Base-by-base conservation (phyloP, 2,888 invertebrate genomes). In the Caenorhabditis imperialis region DNA sequence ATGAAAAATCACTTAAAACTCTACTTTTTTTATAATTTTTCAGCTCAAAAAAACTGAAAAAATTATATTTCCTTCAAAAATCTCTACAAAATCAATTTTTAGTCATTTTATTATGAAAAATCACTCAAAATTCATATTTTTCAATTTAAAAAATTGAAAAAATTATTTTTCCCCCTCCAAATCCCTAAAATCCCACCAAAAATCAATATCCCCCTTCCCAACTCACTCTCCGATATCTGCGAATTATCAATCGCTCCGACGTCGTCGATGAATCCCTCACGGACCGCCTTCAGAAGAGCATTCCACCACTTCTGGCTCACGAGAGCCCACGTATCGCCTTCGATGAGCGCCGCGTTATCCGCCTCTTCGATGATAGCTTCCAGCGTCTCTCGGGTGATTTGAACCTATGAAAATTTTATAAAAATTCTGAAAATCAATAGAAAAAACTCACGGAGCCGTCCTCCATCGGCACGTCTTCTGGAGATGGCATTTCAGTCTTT, bases 221-320 rank as follows among this genome's bases (percentile, higher is more conserved):
- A n/a, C 40, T 44, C 37, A 63, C 62, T 48, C 55, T 70, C 72
- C 2, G 78, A 71, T 40, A 84, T 78, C 2, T 50, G 37, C 3
- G 57, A 38, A 45, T 83, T 83, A 42, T 80, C 73, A 18, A 85
- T 81, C 0, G 75, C 53, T 1, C 53, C 51, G 20, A 83, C 58
- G 33, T 81, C 78, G 14, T 80, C 73, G 14, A 73, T 42, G 23
- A 53, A 76, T 14, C 76, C 74, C 25, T 75, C 45, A 18, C 76
- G 60, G 12, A 54, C 47, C 5, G 77, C 63, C 12, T 75, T 58
- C 0, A 62, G 7, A 7, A 85, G 58, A 3, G 51, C 33, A 14
- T 54, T 72, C 85, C 85, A 85, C 84, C 84, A 85, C 6, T 58
- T 35, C 1, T 51, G 38, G 23, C 67, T 48, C 22, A 84, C 30